Conservation (phyloP, 2,888 invertebrate genomes). For the Peribatodes rhomboidaria region DNA sequence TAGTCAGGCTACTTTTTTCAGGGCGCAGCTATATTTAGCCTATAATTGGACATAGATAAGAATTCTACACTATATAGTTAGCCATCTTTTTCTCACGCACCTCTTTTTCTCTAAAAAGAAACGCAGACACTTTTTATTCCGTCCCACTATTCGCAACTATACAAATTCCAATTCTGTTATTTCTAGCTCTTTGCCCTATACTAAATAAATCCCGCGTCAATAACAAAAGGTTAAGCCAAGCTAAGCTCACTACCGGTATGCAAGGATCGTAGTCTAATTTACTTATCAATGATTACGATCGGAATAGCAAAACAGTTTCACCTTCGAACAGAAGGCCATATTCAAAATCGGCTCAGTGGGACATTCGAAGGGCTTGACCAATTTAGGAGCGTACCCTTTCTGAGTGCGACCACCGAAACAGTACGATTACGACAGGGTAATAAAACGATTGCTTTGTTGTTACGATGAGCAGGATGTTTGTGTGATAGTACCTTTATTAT, state of each 20-base stretch:
- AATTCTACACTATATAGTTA: no score
- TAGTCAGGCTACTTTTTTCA: no score
- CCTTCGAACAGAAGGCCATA: constrained; percentile 30
- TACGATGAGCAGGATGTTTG: background rate
- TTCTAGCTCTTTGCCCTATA: no score
- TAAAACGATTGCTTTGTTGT: constrained; percentile 3
- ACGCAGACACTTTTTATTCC: no score
- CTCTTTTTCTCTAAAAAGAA: no score
- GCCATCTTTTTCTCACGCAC: no score
- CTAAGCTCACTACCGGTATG: constrained; percentile 16
- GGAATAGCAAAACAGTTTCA: constrained; percentile 30
- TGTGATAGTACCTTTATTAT: background rate
- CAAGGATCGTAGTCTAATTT: constrained; percentile 26
- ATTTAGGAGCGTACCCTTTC: constrained; percentile 18
- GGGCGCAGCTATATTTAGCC: no score
- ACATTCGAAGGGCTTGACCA: constrained; percentile 25
- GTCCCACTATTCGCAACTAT: no score
- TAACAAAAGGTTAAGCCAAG: constrained; percentile 8
- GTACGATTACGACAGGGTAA: constrained; percentile 4
- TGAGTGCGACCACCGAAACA: constrained; percentile 2
- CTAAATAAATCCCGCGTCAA: background rate
- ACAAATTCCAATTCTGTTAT: no score
- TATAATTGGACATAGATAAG: no score
- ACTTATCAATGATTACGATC: constrained; percentile 27
- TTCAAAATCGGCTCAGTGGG: constrained; percentile 32